phyloP scores from a whole-genome alignment of 2,113 vertebrate genomes.

The Petrocephalus microphthalmus region DNA sequence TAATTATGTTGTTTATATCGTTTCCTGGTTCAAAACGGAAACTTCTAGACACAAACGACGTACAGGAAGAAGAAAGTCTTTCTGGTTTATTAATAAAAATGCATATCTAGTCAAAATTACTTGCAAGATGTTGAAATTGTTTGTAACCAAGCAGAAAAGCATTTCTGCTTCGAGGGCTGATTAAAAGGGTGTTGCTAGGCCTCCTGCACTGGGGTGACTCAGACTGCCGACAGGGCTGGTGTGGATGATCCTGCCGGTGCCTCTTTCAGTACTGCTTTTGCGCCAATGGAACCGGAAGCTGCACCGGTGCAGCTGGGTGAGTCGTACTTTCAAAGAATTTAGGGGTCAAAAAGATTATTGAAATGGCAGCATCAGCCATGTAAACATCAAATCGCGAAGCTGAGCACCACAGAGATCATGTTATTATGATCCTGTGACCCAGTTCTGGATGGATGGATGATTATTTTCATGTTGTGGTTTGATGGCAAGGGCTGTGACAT shows the following conservation, averaged over 20 bases:
- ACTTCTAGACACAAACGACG: neutral
- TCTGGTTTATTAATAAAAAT: neutral
- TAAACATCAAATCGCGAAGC: neutral
- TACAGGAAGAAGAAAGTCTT: neutral
- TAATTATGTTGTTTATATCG: neutral
- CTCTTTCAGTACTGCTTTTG: neutral
- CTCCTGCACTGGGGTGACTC: neutral
- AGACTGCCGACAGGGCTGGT: neutral
- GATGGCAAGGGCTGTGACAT: neutral
- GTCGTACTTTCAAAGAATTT: neutral
- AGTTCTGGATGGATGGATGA: neutral
- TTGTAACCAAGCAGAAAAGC: neutral
- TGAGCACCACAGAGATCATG: neutral
- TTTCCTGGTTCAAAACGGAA: neutral
- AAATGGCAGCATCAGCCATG: neutral
- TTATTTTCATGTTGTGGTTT: neutral
- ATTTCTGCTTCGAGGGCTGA: neutral
- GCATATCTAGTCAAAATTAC: neutral
- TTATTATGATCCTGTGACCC: neutral
- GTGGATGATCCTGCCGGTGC: neutral
- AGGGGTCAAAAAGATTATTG: neutral
- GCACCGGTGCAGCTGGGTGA: neutral
- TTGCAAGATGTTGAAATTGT: constrained; percentile 1
- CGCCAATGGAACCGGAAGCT: neutral
- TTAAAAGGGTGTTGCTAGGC: neutral